Evolutionary conservation across 2,113 vertebrate species (phyloP).

Genomic region (Arenaria interpres): DNA sequence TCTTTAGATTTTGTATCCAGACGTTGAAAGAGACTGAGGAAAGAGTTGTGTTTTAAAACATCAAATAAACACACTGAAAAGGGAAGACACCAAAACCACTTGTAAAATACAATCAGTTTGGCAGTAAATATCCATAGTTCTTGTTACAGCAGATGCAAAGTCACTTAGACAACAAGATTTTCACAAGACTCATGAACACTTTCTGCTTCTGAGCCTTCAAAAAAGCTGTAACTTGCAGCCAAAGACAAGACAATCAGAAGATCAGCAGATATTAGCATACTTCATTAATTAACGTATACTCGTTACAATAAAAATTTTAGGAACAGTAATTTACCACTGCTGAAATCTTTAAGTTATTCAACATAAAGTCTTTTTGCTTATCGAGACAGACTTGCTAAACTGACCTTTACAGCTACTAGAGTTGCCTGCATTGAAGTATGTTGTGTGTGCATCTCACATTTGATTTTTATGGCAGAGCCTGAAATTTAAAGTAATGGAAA

Average conservation of each 20-base stretch:
- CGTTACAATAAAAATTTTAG: neutral
- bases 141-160: neutral
- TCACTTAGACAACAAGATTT: neutral
- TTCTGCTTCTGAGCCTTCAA: neutral
- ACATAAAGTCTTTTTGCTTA: neutral
- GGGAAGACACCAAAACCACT: neutral
- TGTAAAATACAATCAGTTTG: neutral
- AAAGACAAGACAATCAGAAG: neutral
- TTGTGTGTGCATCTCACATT: neutral
- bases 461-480: neutral
- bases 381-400: neutral
- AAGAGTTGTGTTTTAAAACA: neutral
- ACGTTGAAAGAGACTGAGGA: slow-evolving; percentile 89
- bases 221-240: neutral
- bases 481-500: neutral
- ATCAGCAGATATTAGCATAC: neutral
- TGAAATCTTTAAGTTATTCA: neutral
- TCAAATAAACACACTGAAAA: neutral
- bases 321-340: neutral
- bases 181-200: neutral
- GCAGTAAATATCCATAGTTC: neutral
- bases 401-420: neutral
- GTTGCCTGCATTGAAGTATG: neutral
- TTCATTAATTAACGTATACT: neutral
- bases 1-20: slow-evolving; percentile 94